A percentile compares a stretch with the other conserved stretches of the same genome.
phyloP scores from a whole-genome alignment of 1,140 invertebrate species.

The Zaprionus gabonicus region DNA sequence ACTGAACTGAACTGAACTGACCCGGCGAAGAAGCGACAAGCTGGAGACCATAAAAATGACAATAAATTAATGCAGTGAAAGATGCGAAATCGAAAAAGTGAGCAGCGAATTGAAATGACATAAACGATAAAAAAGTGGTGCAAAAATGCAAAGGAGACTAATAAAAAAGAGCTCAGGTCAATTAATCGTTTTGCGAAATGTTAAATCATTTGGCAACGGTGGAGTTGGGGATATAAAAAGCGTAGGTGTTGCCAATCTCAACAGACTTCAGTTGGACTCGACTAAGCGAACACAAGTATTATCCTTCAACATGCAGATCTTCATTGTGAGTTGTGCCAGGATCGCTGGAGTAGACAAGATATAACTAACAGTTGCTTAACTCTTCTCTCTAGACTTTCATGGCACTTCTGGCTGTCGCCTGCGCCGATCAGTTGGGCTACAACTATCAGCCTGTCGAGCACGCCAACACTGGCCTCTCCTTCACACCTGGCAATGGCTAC shows the following conservation, averaged over 20 bases:
- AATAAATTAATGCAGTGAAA: conserved; percentile 8
- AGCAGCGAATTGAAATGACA: conserved; percentile 42
- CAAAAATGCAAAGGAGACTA: conserved; percentile 37
- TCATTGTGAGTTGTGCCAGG: conserved; percentile 60
- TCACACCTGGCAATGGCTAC: conserved; percentile 21
- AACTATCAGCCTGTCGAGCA: conserved; percentile 63
- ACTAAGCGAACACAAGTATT: conserved; percentile 54
- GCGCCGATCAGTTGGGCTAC: conserved; percentile 55
- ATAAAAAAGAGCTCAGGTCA: conserved; percentile 35
- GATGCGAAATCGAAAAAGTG: conserved; percentile 21
- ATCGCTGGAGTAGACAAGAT: neutral
- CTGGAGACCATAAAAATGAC: neutral
- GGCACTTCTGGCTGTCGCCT: conserved; percentile 50
- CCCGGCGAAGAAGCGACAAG: conserved; percentile 1
- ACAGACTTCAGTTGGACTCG: conserved; percentile 56
- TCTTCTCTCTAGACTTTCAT: conserved; percentile 41
- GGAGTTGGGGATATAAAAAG: conserved; percentile 61
- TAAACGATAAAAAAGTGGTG: conserved; percentile 37
- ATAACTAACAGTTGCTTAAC: neutral
- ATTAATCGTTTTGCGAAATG: conserved; percentile 39
- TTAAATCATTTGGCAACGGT: conserved; percentile 30
- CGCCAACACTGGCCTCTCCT: conserved; percentile 40
- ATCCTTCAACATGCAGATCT: conserved; percentile 67
- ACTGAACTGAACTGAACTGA: neutral
- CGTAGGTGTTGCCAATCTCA: conserved; percentile 58